phyloP scores from a whole-genome alignment of 2,113 vertebrate genomes.

The Actenoides hombroni region DNA sequence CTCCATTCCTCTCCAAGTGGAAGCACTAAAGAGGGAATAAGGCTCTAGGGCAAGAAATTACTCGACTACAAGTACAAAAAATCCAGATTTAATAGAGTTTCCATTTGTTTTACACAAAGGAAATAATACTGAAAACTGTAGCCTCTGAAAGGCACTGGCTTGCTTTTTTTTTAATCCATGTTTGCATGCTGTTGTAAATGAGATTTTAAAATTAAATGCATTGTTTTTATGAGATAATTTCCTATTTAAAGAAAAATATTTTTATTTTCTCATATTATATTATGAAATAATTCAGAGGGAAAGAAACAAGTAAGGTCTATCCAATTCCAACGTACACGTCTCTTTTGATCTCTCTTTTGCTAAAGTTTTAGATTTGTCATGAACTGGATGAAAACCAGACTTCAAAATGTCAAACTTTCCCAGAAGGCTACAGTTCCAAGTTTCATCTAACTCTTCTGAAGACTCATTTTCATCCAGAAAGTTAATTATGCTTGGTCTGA shows the following conservation, averaged over 20 bases:
- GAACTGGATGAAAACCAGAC: neutral
- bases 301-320: neutral
- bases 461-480: slow-evolving; percentile 35
- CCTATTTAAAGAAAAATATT: neutral
- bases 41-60: neutral
- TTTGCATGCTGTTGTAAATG: neutral
- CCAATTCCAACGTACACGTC: neutral
- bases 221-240: neutral
- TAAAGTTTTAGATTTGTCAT: neutral
- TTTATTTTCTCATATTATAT: neutral
- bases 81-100: neutral
- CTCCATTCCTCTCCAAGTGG: neutral
- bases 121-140: neutral
- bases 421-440: slow-evolving; percentile 14
- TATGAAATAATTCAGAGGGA: neutral
- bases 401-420: neutral
- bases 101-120: neutral
- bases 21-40: neutral
- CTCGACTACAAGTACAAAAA: neutral
- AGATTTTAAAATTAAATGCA: neutral
- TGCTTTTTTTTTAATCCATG: neutral
- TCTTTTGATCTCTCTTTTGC: neutral
- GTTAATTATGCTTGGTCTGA: slow-evolving; percentile 44
- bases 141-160: neutral
- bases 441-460: neutral